Percentiles rank a stretch among this genome's conserved stretches.
These are phyloP conservation scores for Hoplostethus mediterraneus DNA, from an alignment of 2,797 vertebrate species.

Conservation along the genomic window DNA sequence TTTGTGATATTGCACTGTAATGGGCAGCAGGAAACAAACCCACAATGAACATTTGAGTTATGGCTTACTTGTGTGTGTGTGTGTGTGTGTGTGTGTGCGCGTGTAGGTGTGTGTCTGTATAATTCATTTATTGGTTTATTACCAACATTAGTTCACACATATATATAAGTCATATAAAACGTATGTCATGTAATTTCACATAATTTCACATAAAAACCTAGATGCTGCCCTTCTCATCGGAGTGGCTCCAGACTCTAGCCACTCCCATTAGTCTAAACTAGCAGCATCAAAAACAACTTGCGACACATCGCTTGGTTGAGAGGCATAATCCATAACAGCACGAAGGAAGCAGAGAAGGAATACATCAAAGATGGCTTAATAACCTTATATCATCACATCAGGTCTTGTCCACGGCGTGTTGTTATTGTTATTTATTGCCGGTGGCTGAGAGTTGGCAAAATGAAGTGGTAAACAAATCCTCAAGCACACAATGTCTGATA, in stretches of 20 bases:
- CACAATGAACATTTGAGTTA: neutral
- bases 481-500: too few relatives aligned
- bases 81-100: neutral
- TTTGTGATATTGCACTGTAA: neutral
- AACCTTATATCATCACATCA: neutral
- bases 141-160: neutral
- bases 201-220: too few relatives aligned
- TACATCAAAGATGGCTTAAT: neutral
- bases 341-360: neutral
- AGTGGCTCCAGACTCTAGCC: too few relatives aligned
- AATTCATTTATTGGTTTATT: too few relatives aligned
- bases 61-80: neutral
- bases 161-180: too few relatives aligned
- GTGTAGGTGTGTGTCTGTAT: neutral
- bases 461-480: too few relatives aligned
- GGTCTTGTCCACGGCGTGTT: neutral
- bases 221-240: too few relatives aligned
- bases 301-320: too few relatives aligned
- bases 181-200: too few relatives aligned
- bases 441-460: neutral
- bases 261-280: too few relatives aligned
- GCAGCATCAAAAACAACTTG: too few relatives aligned
- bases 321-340: too few relatives aligned
- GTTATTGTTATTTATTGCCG: neutral
- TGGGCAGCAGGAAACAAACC: neutral